Evolutionary conservation across 2,113 vertebrate genomes (phyloP).

Genomic region (Mustelus asterias): DNA sequence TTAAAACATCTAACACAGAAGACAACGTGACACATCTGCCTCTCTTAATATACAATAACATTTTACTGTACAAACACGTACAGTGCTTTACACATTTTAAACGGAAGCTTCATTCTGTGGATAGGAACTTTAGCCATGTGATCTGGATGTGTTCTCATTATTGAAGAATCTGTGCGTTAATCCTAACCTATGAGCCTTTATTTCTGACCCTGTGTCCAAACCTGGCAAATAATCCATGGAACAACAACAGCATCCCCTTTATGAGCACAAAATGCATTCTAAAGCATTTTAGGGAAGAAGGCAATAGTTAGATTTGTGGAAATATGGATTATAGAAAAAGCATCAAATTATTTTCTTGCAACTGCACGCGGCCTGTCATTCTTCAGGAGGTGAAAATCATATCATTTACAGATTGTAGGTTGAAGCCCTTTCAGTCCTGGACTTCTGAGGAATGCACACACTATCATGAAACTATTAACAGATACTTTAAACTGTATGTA

Average conservation of each 20-base stretch:
- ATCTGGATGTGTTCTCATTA: conserved; percentile 35
- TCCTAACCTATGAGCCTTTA: neutral
- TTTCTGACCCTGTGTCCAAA: neutral
- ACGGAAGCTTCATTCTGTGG: neutral
- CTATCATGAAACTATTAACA: conserved; percentile 23
- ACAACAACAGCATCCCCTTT: neutral
- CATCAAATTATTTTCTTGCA: neutral
- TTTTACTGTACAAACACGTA: neutral
- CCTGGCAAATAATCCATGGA: too few relatives aligned
- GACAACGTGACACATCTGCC: neutral
- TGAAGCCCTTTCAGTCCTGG: neutral
- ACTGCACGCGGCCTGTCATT: neutral
- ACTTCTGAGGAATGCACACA: neutral
- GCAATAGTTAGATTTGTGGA: neutral
- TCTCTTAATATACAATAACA: neutral
- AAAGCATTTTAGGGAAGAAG: neutral
- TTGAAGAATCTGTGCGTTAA: neutral
- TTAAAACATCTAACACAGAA: neutral
- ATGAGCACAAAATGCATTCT: neutral
- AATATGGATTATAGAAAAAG: neutral
- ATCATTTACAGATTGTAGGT: neutral
- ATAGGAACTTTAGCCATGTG: neutral
- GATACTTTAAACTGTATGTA: neutral
- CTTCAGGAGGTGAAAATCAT: neutral
- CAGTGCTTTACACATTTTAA: neutral